phyloP scores from a whole-genome alignment of 2,113 vertebrate species.

The Ursus arctos region DNA sequence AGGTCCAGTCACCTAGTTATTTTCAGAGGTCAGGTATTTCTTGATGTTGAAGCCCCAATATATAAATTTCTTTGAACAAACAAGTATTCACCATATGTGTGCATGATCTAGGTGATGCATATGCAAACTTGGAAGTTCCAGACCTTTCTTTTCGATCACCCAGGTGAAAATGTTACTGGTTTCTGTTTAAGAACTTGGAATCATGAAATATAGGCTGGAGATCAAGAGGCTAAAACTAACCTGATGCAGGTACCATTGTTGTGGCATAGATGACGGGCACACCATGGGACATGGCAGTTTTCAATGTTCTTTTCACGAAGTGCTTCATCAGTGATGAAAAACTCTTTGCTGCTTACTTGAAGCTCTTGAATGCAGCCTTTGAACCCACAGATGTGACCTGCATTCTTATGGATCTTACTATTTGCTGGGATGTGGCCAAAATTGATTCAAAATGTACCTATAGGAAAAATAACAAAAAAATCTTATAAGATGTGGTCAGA shows the following conservation, averaged over 20 bases:
- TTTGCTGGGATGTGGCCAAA: conserved; percentile 90
- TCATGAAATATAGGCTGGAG: background rate
- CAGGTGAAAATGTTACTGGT: background rate
- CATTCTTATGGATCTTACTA: conserved; percentile 79
- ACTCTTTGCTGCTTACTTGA: conserved; percentile 90
- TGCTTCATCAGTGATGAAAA: conserved; percentile 89
- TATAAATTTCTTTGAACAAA: conserved; percentile 1
- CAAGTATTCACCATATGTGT: background rate
- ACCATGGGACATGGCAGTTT: conserved; percentile 90
- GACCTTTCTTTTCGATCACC: background rate
- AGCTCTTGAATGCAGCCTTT: conserved; percentile 91
- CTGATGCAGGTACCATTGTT: conserved; percentile 93
- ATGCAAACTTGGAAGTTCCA: background rate
- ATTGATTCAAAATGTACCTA: conserved; percentile 90
- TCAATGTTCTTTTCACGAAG: conserved; percentile 90
- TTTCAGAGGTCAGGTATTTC: conserved; percentile 19
- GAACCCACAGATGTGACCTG: conserved; percentile 86
- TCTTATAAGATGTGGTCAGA: background rate
- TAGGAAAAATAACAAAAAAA: conserved; percentile 22
- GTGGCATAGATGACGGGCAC: conserved; percentile 89
- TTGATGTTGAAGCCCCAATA: background rate
- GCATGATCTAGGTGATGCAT: background rate
- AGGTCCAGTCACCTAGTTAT: background rate
- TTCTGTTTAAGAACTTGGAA: background rate
- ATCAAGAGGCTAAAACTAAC: conserved; percentile 79